phyloP scores from a whole-genome alignment of 2,888 invertebrate genomes.

The Lithosia quadra region DNA sequence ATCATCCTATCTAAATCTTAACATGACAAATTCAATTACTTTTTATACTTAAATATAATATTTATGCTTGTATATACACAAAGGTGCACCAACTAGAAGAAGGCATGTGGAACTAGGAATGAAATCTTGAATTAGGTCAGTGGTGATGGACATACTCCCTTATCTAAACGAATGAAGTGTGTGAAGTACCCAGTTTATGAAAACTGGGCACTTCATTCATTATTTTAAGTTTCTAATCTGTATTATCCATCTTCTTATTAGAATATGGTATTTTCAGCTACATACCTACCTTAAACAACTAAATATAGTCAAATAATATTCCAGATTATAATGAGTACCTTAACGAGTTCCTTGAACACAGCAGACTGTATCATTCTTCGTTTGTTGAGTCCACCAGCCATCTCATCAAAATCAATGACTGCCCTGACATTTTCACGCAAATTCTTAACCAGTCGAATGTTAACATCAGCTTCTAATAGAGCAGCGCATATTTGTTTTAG shows the following conservation, averaged over 20 bases:
- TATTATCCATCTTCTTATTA: too few species aligned
- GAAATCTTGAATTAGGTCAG: not conserved
- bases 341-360: slow-evolving; percentile 99
- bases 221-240: not conserved
- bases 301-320: too few species aligned
- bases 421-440: slow-evolving; percentile 98
- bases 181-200: not conserved
- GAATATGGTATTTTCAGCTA: too few species aligned
- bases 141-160: too few species aligned
- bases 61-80: too few species aligned
- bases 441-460: slow-evolving; percentile 97
- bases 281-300: too few species aligned
- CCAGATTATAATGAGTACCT: slow-evolving; percentile 85
- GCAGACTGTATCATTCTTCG: slow-evolving; percentile 99
- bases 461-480: slow-evolving; percentile 98
- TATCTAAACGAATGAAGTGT: too few species aligned
- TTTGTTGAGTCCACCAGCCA: slow-evolving; percentile 99
- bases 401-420: slow-evolving; percentile 99
- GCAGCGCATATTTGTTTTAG: slow-evolving; percentile 99
- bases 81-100: not conserved
- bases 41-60: too few species aligned
- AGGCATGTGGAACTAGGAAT: not conserved
- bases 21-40: too few species aligned
- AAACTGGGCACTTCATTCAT: not conserved
- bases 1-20: too few species aligned